Evolutionary conservation across 2,797 vertebrate species (phyloP).

Genomic region (Epinephelus awoara): DNA sequence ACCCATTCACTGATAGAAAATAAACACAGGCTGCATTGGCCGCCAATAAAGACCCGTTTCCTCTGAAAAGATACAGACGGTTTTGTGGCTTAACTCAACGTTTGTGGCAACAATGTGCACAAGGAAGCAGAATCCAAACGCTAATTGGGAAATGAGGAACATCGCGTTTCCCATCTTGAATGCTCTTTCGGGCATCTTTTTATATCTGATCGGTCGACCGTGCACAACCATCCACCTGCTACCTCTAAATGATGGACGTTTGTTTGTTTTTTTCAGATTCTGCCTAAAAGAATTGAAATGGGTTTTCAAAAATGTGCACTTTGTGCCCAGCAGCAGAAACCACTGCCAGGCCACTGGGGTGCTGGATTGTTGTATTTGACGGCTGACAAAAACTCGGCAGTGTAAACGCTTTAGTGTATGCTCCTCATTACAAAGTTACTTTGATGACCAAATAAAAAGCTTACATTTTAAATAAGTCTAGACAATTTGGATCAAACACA

Average conservation of each 20-base stretch:
- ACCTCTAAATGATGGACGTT: conserved; percentile 66
- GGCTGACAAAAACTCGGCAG: not conserved
- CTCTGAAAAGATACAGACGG: conserved; percentile 74
- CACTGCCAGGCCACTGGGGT: conserved; percentile 30
- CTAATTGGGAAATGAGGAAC: conserved; percentile 85
- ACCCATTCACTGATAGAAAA: conserved; percentile 73
- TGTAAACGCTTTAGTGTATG: not conserved
- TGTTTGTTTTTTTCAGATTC: conserved; percentile 60
- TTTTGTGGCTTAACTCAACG: conserved; percentile 72
- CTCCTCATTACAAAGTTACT: conserved; percentile 5
- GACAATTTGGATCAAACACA: not conserved
- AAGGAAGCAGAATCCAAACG: conserved; percentile 68
- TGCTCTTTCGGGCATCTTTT: conserved; percentile 82
- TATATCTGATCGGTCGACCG: conserved; percentile 79
- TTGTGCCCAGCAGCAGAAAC: conserved; percentile 53
- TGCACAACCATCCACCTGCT: conserved; percentile 87
- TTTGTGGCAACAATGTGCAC: conserved; percentile 58
- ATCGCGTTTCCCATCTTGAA: conserved; percentile 71
- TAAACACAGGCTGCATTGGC: conserved; percentile 66
- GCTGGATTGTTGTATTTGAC: conserved; percentile 44
- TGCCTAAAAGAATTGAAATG: conserved; percentile 77
- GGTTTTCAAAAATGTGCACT: conserved; percentile 71
- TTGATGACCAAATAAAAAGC: conserved; percentile 20
- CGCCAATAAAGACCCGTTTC: conserved; percentile 55
- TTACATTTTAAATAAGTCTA: not conserved